Evolutionary conservation across 1,140 invertebrate species (phyloP).

Genomic region (Microplitis demolitor): DNA sequence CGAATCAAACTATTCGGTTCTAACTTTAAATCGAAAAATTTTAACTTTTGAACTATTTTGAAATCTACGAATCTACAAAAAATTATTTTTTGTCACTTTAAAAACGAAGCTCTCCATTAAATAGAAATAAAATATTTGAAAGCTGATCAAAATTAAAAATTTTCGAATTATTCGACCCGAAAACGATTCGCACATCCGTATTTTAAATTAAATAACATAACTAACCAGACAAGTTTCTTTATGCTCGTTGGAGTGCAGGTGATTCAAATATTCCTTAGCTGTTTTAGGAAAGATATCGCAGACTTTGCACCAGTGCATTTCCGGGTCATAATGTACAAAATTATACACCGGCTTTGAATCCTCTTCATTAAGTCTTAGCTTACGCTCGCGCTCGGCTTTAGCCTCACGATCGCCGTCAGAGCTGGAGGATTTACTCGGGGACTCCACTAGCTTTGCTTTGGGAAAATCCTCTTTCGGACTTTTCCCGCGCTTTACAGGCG

Average conservation of each 20-base stretch:
- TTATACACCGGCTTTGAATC: slow-evolving; percentile 65
- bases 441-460: slow-evolving; percentile 44
- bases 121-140: too few species aligned
- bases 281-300: slow-evolving; percentile 85
- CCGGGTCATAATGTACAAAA: slow-evolving; percentile 84
- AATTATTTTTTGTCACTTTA: too few species aligned
- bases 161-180: too few species aligned
- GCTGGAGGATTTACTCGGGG: slow-evolving; percentile 46
- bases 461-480: slow-evolving; percentile 57
- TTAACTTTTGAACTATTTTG: too few species aligned
- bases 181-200: too few species aligned
- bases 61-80: too few species aligned
- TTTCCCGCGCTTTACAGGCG: slow-evolving; percentile 42
- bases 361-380: slow-evolving; percentile 40
- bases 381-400: slow-evolving; percentile 50
- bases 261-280: slow-evolving; percentile 82
- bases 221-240: slow-evolving; percentile 66
- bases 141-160: too few species aligned
- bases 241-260: slow-evolving; percentile 79
- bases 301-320: slow-evolving; percentile 85
- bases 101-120: too few species aligned
- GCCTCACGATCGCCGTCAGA: slow-evolving; percentile 56
- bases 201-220: slow-evolving; percentile 18
- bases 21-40: too few species aligned
- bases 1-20: too few species aligned